Evolutionary conservation across 2,113 vertebrate genomes (phyloP).

Genomic region (Casuarius casuarius): DNA sequence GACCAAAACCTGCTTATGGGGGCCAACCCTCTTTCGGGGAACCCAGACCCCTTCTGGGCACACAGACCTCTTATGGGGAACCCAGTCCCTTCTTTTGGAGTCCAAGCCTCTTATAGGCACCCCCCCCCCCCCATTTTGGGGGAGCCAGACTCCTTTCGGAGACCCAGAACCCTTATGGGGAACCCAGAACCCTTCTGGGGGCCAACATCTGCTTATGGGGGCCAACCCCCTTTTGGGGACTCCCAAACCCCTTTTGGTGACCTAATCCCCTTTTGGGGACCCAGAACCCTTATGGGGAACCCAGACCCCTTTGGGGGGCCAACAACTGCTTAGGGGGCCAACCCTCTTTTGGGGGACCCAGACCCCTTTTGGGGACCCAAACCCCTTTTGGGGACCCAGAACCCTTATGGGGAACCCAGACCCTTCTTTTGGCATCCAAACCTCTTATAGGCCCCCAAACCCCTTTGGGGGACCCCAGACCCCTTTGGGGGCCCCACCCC

Average conservation of each 20-base stretch:
- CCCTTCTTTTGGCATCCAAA: no score
- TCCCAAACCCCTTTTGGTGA: no score
- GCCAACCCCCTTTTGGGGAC: no score
- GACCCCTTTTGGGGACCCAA: no score
- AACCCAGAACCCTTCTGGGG: not conserved
- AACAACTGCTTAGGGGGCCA: no score
- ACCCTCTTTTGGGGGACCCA: no score
- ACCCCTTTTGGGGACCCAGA: no score
- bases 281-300: not conserved
- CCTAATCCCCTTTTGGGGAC: not conserved
- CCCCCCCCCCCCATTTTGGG: not conserved
- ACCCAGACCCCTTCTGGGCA: not conserved
- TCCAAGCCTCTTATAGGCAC: fast-evolving
- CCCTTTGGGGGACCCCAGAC: not conserved
- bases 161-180: not conserved
- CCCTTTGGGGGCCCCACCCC: no score
- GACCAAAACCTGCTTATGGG: not conserved
- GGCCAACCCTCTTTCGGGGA: not conserved
- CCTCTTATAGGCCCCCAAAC: no score
- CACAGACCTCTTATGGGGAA: not conserved
- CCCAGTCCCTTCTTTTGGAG: not conserved
- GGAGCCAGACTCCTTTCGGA: not conserved
- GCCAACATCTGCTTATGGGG: no score
- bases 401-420: no score
- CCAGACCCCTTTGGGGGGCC: not conserved